Percentiles rank a stretch among this genome's conserved stretches.
Conservation (phyloP, 1,140 invertebrate genomes). For the Frieseomelitta varia region DNA sequence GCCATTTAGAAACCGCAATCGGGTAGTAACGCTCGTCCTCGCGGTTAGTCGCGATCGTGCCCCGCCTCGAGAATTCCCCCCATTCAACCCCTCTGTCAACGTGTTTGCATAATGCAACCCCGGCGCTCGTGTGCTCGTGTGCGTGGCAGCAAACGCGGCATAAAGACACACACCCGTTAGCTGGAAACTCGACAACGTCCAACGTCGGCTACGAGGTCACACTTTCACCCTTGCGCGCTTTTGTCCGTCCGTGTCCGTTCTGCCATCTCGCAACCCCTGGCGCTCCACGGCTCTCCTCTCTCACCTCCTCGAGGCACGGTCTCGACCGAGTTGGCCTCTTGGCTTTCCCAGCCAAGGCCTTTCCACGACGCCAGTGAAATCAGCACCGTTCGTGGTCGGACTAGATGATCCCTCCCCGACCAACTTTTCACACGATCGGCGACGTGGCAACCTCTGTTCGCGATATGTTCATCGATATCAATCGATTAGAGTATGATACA, state of each 20-base stretch:
- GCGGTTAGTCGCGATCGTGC: neutral
- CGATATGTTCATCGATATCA: no score
- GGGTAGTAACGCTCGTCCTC: slow-evolving; percentile 7
- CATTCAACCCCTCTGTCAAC: slow-evolving; percentile 1
- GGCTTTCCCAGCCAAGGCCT: neutral
- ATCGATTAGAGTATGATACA: no score
- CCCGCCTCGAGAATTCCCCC: slow-evolving; percentile 3
- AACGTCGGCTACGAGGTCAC: neutral
- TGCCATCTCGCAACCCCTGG: neutral
- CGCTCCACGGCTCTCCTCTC: neutral
- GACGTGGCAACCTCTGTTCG: no score
- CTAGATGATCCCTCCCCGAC: neutral
- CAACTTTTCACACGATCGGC: neutral
- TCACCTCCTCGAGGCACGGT: neutral
- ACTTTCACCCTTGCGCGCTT: slow-evolving; percentile 18
- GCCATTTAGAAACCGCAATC: slow-evolving; percentile 33
- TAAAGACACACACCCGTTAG: slow-evolving; percentile 29
- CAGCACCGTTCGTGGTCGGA: neutral
- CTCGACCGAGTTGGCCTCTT: neutral
- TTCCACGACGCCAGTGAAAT: slow-evolving; percentile 12
- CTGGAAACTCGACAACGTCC: slow-evolving; percentile 29
- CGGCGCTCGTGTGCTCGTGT: neutral
- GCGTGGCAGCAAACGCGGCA: neutral
- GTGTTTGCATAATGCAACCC: slow-evolving; percentile 29
- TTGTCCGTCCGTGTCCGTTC: slow-evolving; percentile 1